Base-by-base conservation (phyloP, 2,113 vertebrate species). In the Lasiurus borealis region DNA sequence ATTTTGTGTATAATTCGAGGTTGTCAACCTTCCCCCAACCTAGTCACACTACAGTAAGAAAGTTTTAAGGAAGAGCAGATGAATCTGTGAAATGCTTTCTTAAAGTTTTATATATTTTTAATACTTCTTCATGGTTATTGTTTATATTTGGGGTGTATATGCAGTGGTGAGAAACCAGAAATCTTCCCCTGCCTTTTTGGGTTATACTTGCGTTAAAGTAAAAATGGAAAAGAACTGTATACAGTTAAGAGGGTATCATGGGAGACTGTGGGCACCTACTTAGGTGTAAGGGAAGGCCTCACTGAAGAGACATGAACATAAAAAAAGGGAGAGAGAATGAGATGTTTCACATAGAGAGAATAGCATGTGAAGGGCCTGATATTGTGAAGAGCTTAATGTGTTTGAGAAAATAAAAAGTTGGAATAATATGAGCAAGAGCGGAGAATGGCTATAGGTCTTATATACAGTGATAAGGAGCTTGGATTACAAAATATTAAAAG, bases 71-170 rank as follows among this genome's bases (percentile, higher is more conserved):
- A 83, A 46, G 34, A 88, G 15, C 50, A 85, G 13, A 5, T 34
- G 40, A 36, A 57, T 73, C 40, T 85, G 44, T 36, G 62, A 91
- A 91, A 88, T 85, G 36, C 86, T 91, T 1, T 68, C n/a, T 78
- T 72, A 77, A 95, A 77, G 18, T 88, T 83, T 92, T 78, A 23
- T 59, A 25, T 73, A 64, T 27, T 89, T 91, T 96, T 10, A 62
- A 50, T 76, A 57, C 23, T 85, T 90, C 44, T 68, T 86, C 48
- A 31, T 92, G 80, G 75, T 27, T 71, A 23, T 21, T 80, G 0
- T 90, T 89, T 93, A 62, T 94, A n/a, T 85, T 81, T 44, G n/a
- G 16, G 23, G 2, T 40, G 2, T 87, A 5, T 88, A n/a, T 66
- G 16, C 16, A 25, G 29, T 85, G 23, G 0, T 95, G 36, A 57